Conservation (phyloP, 2,888 invertebrate species). For the Leptinotarsa haldemani region DNA sequence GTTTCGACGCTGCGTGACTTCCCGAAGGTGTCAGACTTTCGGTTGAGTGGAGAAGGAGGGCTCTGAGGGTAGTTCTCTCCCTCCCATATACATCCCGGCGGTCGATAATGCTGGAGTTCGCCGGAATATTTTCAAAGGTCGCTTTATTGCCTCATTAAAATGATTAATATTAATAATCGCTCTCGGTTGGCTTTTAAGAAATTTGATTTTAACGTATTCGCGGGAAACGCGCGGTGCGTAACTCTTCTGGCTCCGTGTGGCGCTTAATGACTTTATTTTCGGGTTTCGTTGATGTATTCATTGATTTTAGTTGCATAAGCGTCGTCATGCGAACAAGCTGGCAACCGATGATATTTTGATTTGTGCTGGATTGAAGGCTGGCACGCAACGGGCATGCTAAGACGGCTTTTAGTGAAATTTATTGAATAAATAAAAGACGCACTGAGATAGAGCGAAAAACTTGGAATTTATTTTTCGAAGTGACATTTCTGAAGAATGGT, state of each 20-base stretch:
- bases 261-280: slow-evolving; percentile 14
- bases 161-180: slow-evolving; percentile 34
- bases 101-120: slow-evolving; percentile 34
- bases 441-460: no score
- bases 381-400: not conserved
- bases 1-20: slow-evolving; percentile 61
- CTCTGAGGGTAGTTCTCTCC: slow-evolving; percentile 24
- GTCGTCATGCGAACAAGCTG: not conserved
- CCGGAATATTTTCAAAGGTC: slow-evolving; percentile 34
- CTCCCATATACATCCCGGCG: slow-evolving; percentile 29
- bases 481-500: no score
- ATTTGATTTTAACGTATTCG: slow-evolving; percentile 20
- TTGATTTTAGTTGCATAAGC: slow-evolving; percentile 14
- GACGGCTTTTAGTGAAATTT: not conserved
- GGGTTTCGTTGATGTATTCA: slow-evolving; percentile 5
- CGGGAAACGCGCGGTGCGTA: not conserved
- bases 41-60: slow-evolving; percentile 44
- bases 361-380: not conserved
- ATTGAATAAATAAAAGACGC: not conserved
- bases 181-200: slow-evolving; percentile 20
- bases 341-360: slow-evolving; percentile 7
- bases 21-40: slow-evolving; percentile 58
- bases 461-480: no score
- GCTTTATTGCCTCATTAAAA: slow-evolving; percentile 37
- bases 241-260: not conserved